Evolutionary conservation across 2,888 invertebrate genomes (phyloP).

Genomic region (Hermaeophaga mercurialis): DNA sequence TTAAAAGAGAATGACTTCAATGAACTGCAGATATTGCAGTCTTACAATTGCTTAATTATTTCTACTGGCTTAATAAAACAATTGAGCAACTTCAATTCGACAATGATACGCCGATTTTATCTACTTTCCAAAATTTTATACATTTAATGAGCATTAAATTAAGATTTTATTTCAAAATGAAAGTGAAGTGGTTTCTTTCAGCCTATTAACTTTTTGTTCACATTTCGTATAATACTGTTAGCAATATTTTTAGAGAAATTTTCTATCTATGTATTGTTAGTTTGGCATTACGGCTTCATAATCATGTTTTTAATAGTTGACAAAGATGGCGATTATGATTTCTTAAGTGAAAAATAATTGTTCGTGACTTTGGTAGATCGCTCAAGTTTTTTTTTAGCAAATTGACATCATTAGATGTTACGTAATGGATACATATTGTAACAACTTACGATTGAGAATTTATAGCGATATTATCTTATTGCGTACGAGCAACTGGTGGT

Average conservation of each 20-base stretch:
- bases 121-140: conserved; percentile 40
- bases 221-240: conserved; percentile 9
- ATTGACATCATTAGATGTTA: conserved; percentile 10
- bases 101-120: conserved; percentile 38
- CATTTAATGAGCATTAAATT: conserved; percentile 42
- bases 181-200: conserved; percentile 34
- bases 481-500: too few species aligned
- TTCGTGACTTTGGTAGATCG: conserved; percentile 11
- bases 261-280: background rate
- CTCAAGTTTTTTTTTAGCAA: background rate
- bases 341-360: conserved; percentile 16
- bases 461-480: too few species aligned
- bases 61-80: conserved; percentile 20
- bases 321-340: conserved; percentile 4
- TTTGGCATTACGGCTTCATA: conserved; percentile 4
- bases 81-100: conserved; percentile 31
- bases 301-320: conserved; percentile 4
- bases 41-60: conserved; percentile 15
- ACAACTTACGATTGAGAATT: background rate
- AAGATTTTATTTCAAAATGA: conserved; percentile 40
- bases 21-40: conserved; percentile 3
- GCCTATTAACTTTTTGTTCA: conserved; percentile 30
- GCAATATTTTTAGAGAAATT: conserved; percentile 13
- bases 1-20: too few species aligned
- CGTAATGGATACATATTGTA: conserved; percentile 1